Percentiles rank a stretch among this genome's conserved stretches.
phyloP scores from a whole-genome alignment of 2,797 vertebrate genomes.

The Spinus olivaceus region DNA sequence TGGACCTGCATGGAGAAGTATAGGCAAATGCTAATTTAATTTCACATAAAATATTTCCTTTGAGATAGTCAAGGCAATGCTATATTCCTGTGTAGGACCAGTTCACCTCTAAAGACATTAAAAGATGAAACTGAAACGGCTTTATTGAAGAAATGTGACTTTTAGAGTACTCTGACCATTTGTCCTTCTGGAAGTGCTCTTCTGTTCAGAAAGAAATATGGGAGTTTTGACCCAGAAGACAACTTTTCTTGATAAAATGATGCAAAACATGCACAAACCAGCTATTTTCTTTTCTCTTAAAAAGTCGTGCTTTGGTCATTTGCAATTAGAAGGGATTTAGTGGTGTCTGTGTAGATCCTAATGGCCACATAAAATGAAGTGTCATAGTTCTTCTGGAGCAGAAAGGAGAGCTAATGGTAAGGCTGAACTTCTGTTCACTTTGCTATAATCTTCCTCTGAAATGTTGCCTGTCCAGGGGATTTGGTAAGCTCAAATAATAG shows the following conservation, averaged over 20 bases:
- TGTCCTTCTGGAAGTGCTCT: background rate
- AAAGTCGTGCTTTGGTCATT: background rate
- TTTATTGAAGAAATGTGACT: background rate
- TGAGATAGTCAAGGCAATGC: background rate
- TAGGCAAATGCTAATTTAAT: slow-evolving; percentile 17
- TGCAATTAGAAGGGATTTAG: background rate
- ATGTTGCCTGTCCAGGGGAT: background rate
- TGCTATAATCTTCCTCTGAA: background rate
- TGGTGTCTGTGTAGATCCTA: background rate
- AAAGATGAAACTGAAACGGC: background rate
- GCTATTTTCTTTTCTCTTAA: background rate
- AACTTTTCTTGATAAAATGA: background rate
- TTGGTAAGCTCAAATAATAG: background rate
- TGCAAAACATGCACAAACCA: background rate
- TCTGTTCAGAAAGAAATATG: background rate
- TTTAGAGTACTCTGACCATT: background rate
- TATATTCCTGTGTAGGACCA: background rate
- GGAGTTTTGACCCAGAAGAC: background rate
- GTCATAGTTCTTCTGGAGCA: background rate
- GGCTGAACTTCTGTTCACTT: background rate
- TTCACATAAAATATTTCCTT: background rate
- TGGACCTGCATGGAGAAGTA: background rate
- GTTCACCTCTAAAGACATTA: background rate
- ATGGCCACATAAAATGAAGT: background rate
- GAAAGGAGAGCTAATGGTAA: background rate